These are phyloP conservation scores for Ischnura elegans DNA, from an alignment of 2,888 invertebrate species.

Conservation along the genomic window DNA sequence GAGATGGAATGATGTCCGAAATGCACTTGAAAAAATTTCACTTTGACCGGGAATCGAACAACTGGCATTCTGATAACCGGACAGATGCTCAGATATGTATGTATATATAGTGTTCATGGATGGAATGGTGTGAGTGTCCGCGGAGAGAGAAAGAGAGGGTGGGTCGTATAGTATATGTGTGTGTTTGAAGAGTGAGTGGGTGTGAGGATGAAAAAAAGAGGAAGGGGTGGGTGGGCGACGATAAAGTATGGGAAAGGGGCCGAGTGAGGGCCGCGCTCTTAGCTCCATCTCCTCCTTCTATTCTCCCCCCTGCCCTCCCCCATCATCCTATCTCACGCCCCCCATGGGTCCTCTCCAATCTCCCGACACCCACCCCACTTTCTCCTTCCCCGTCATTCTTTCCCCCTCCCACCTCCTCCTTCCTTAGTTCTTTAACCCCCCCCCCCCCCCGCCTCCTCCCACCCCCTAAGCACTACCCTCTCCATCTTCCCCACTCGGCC, in stretches of 20 bases:
- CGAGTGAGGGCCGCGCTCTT: slow-evolving; percentile 1
- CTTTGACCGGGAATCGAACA: too few species aligned
- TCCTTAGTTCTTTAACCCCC: neutral
- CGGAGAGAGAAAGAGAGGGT: neutral
- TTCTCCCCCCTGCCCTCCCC: neutral
- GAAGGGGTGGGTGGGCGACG: neutral
- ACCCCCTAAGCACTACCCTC: neutral
- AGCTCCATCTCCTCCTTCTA: neutral
- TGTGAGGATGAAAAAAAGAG: slow-evolving; percentile 2
- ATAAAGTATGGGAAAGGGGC: slow-evolving; percentile 19
- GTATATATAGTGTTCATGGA: too few species aligned
- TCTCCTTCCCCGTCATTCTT: neutral
- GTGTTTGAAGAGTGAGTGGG: slow-evolving; percentile 44
- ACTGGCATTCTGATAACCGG: too few species aligned
- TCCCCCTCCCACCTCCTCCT: neutral
- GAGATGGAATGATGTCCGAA: too few species aligned
- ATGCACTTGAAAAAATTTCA: too few species aligned
- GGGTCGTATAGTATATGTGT: neutral
- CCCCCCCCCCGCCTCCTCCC: neutral
- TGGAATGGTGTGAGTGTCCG: slow-evolving; percentile 5
- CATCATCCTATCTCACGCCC: neutral
- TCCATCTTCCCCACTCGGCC: slow-evolving; percentile 29
- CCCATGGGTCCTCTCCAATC: slow-evolving; percentile 35
- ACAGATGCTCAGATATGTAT: too few species aligned
- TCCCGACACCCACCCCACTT: neutral